Conservation (phyloP, 1,140 invertebrate species). For the Coelopa frigida region DNA sequence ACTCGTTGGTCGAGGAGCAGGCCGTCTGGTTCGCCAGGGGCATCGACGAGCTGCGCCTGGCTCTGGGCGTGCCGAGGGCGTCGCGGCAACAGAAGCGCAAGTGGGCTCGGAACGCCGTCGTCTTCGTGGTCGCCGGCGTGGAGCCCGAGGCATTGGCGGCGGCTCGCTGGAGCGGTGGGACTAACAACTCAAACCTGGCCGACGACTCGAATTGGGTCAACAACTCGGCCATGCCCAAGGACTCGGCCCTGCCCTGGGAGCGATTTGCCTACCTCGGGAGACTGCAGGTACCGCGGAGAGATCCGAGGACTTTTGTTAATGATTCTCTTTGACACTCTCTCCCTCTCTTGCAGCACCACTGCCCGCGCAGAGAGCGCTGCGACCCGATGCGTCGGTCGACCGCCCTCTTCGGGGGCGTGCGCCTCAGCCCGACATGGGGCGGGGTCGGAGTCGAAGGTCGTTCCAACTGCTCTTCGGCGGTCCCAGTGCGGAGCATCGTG, state of each 20-base stretch:
- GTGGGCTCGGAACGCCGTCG: conserved; percentile 13
- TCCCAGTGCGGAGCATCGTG: conserved; percentile 19
- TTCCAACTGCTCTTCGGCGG: neutral
- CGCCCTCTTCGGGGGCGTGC: conserved; percentile 25
- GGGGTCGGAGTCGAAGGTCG: conserved; percentile 10
- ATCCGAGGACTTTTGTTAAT: too few species aligned
- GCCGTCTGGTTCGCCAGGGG: conserved; percentile 30
- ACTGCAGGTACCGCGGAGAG: too few species aligned
- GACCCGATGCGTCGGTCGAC: conserved; percentile 10
- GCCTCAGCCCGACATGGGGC: neutral
- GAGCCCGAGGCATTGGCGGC: conserved; percentile 17
- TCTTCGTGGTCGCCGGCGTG: conserved; percentile 25
- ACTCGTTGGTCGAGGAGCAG: conserved; percentile 20
- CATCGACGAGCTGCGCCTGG: conserved; percentile 24
- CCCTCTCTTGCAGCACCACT: too few species aligned
- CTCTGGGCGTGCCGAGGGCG: too few species aligned
- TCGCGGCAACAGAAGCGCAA: neutral
- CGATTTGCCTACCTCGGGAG: conserved; percentile 17
- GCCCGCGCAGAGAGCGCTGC: conserved; percentile 20
- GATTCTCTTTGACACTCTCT: too few species aligned
- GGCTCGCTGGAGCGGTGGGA: conserved; percentile 15
- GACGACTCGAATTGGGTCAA: too few species aligned
- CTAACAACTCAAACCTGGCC: too few species aligned
- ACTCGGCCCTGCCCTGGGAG: too few species aligned
- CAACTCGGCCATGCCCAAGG: too few species aligned